phyloP scores from a whole-genome alignment of 2,797 vertebrate species.

The Anabas testudineus region DNA sequence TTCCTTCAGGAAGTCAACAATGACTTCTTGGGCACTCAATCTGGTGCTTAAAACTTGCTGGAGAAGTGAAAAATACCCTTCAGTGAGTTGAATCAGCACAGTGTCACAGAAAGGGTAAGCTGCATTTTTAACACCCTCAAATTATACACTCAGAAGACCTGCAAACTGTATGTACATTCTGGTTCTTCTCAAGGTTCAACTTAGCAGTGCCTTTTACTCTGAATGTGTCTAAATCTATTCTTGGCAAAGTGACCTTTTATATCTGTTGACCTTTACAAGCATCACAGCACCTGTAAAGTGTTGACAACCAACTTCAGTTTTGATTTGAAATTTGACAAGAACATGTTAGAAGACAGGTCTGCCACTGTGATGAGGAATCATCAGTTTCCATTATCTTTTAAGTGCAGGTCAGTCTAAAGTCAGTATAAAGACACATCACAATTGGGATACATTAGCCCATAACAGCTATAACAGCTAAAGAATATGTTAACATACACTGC shows the following conservation, averaged over 20 bases:
- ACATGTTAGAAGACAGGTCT: background rate
- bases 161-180: conserved; percentile 1
- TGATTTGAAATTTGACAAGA: conserved; percentile 42
- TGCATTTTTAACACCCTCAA: conserved; percentile 25
- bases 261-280: conserved; percentile 43
- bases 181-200: conserved; percentile 15
- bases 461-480: no score
- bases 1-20: conserved; percentile 4
- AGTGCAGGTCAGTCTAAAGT: background rate
- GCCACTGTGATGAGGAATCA: conserved; percentile 14
- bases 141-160: conserved; percentile 23
- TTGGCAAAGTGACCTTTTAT: conserved; percentile 44
- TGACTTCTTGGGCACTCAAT: background rate
- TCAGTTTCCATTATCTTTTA: conserved; percentile 32
- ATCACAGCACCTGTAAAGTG: conserved; percentile 25
- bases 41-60: conserved; percentile 9
- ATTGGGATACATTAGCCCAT: background rate
- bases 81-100: conserved; percentile 10
- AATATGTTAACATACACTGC: conserved; percentile 2
- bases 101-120: conserved; percentile 37
- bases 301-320: conserved; percentile 43
- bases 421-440: background rate
- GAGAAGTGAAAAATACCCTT: conserved; percentile 8
- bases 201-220: conserved; percentile 18
- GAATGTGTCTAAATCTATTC: conserved; percentile 28